A percentile compares a stretch with the other conserved stretches of the same genome.
Evolutionary conservation across 2,113 vertebrate genomes (phyloP).

Genomic region (Pleuronectes platessa): DNA sequence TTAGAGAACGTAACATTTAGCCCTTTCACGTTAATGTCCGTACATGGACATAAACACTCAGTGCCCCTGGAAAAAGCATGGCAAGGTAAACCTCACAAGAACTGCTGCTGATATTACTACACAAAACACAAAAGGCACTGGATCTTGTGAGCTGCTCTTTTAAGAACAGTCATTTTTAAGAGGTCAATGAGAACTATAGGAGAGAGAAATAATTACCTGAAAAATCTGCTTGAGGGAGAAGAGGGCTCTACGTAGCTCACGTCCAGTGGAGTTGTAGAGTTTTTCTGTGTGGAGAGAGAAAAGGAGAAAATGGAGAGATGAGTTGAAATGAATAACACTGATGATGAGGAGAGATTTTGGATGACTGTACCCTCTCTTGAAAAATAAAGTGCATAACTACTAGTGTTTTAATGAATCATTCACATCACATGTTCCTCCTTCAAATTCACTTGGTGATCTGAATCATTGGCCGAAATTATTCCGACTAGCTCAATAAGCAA

Average conservation of each 20-base stretch:
- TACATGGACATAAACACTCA: not conserved
- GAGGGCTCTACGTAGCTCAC: conserved; percentile 94
- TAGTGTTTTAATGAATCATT: not conserved
- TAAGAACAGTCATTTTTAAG: too few species aligned
- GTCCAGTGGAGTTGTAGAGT: conserved; percentile 94
- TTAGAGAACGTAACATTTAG: conserved; percentile 8
- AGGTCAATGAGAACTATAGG: not conserved
- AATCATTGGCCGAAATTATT: conserved; percentile 39
- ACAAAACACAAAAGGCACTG: not conserved
- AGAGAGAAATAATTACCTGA: conserved; percentile 85
- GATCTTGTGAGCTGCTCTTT: conserved; percentile 4
- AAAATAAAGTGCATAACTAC: conserved; percentile 3
- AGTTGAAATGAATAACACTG: conserved; percentile 28
- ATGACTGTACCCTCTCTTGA: conserved; percentile 11
- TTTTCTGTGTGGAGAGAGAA: conserved; percentile 86
- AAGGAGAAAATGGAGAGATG: conserved; percentile 21
- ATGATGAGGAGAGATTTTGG: not conserved
- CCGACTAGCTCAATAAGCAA: conserved; percentile 52
- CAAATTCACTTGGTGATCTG: too few species aligned
- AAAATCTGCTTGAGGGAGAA: conserved; percentile 99
- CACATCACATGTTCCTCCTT: not conserved
- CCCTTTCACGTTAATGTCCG: not conserved
- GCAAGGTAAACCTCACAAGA: not conserved
- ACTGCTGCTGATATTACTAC: not conserved
- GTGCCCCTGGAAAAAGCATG: not conserved